A percentile compares a stretch with the other conserved stretches of the same genome.
phyloP scores from a whole-genome alignment of 2,797 vertebrate species.

The Falco naumanni region DNA sequence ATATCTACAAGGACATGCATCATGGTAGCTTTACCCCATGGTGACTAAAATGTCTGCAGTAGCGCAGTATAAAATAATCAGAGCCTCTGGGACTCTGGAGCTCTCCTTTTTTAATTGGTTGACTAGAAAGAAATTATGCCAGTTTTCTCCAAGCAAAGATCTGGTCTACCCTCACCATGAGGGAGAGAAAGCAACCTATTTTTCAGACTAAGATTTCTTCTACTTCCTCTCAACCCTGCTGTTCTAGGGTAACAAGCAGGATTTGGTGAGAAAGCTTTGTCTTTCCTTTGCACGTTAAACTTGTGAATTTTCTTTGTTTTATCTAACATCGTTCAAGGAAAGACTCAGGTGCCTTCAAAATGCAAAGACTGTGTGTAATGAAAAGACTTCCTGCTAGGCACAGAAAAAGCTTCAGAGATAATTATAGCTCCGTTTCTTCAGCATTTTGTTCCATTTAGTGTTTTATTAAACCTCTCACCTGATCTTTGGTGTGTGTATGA shows the following conservation, averaged over 20 bases:
- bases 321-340: background rate
- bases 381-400: slow-evolving; percentile 22
- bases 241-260: background rate
- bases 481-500: slow-evolving; percentile 47
- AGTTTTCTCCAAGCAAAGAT: slow-evolving; percentile 9
- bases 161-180: background rate
- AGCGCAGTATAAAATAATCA: slow-evolving; percentile 33
- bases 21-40: slow-evolving; percentile 45
- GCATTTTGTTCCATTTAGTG: slow-evolving; percentile 50
- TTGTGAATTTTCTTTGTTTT: background rate
- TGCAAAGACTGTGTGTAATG: background rate
- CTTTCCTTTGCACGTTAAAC: background rate
- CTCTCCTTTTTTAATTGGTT: slow-evolving; percentile 29
- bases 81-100: slow-evolving; percentile 20
- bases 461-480: slow-evolving; percentile 58
- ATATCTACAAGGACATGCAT: slow-evolving; percentile 56
- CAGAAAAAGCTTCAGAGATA: slow-evolving; percentile 11
- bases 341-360: background rate
- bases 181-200: background rate
- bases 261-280: background rate
- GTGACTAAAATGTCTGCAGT: slow-evolving; percentile 31
- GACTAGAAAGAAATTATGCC: slow-evolving; percentile 29
- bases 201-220: background rate
- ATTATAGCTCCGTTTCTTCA: background rate
- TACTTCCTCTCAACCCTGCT: background rate